Conservation (phyloP, 2,113 vertebrate genomes). For the Hiodon alosoides region DNA sequence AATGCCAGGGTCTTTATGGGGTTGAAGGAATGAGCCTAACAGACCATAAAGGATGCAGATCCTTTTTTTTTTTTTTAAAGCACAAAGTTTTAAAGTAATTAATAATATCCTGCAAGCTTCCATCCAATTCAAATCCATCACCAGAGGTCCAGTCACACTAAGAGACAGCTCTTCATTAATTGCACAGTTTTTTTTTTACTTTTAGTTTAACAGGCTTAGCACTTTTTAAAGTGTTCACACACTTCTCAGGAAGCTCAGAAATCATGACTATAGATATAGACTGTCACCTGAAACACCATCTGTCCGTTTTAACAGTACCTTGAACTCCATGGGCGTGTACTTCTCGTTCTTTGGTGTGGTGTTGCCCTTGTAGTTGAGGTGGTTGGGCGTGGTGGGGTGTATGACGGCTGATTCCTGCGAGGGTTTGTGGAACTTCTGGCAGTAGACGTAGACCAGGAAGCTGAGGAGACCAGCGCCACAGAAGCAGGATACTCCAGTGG, state of each 20-base stretch:
- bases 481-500: slow-evolving; percentile 91
- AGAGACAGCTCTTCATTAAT: too few species aligned
- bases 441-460: slow-evolving; percentile 88
- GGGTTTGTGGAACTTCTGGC: slow-evolving; percentile 87
- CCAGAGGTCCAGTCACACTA: too few species aligned
- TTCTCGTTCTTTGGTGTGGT: slow-evolving; percentile 97
- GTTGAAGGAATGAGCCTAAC: slow-evolving; percentile 7
- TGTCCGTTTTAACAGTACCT: slow-evolving; percentile 59
- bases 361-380: slow-evolving; percentile 94
- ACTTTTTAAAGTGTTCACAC: too few species aligned
- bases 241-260: too few species aligned
- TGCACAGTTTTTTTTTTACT: too few species aligned
- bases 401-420: slow-evolving; percentile 93
- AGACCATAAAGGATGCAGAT: not conserved
- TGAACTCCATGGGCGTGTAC: slow-evolving; percentile 99
- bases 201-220: too few species aligned
- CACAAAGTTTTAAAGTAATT: too few species aligned
- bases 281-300: not conserved
- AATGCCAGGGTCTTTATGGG: not conserved
- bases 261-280: too few species aligned
- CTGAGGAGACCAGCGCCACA: slow-evolving; percentile 90
- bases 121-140: too few species aligned
- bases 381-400: slow-evolving; percentile 94
- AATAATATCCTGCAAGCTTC: too few species aligned
- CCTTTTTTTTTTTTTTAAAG: too few species aligned